A percentile compares a stretch with the other conserved stretches of the same genome.
Conservation (phyloP, 2,797 vertebrate species). For the Hippocampus kuda region DNA sequence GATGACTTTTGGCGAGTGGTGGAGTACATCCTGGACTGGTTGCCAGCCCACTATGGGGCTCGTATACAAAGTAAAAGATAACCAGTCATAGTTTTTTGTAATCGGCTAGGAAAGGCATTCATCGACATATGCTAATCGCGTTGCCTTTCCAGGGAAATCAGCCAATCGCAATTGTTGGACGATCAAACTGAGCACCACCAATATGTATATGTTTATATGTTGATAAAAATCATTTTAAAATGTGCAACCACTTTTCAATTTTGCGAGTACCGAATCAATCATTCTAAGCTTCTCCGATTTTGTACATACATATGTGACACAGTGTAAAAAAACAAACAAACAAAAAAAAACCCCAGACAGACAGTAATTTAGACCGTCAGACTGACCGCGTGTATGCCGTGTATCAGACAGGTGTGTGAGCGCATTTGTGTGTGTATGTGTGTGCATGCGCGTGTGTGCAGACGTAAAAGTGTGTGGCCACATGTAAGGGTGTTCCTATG, state of each 20-base stretch:
- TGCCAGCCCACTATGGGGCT: too few relatives aligned
- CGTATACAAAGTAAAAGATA: too few relatives aligned
- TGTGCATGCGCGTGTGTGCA: slow-evolving; percentile 15
- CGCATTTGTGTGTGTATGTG: slow-evolving; percentile 10
- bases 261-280: slow-evolving; percentile 8
- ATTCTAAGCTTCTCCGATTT: slow-evolving; percentile 44
- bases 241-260: background rate
- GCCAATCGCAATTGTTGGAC: too few relatives aligned
- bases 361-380: slow-evolving; percentile 21
- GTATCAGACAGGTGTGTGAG: slow-evolving; percentile 27
- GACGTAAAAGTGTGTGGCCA: slow-evolving; percentile 11
- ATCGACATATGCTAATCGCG: too few relatives aligned
- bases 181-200: too few relatives aligned
- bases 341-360: slow-evolving; percentile 10
- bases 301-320: slow-evolving; percentile 61
- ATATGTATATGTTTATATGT: too few relatives aligned
- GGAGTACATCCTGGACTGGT: too few relatives aligned
- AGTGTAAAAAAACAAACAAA: slow-evolving; percentile 24
- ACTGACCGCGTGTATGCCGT: slow-evolving; percentile 25
- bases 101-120: too few relatives aligned
- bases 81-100: too few relatives aligned
- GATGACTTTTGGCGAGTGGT: too few relatives aligned
- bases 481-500: slow-evolving; percentile 30
- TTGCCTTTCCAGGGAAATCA: too few relatives aligned
- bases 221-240: background rate